Evolutionary conservation across 2,888 invertebrate species (phyloP).

Genomic region (Chydorus sphaericus): DNA sequence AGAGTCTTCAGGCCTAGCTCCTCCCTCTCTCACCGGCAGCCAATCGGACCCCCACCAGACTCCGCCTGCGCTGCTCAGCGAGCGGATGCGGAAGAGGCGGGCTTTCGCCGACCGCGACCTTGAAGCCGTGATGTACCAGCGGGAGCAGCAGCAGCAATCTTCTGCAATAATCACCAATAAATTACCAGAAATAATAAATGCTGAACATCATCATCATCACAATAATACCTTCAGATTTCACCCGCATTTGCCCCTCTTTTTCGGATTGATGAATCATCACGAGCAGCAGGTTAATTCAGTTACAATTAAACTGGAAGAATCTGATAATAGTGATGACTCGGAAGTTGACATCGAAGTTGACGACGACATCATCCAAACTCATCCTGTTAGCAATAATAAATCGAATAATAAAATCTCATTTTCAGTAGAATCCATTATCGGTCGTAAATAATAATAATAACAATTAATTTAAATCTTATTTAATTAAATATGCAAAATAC

Average conservation of each 20-base stretch:
- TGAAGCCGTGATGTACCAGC: conserved; percentile 28
- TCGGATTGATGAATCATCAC: no score
- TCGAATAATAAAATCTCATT: conserved; percentile 36
- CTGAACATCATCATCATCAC: conserved; percentile 18
- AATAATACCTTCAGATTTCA: no score
- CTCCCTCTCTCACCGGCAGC: no score
- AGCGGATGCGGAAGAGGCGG: conserved; percentile 40
- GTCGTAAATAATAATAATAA: no score
- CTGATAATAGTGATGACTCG: background rate
- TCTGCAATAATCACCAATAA: background rate
- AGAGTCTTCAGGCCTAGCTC: background rate
- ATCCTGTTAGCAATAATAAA: background rate
- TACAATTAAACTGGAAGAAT: conserved; percentile 6
- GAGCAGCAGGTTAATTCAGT: conserved; percentile 16
- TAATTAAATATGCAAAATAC: no score
- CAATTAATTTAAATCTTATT: no score
- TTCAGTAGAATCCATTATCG: conserved; percentile 55
- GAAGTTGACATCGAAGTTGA: background rate
- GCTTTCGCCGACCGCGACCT: conserved; percentile 33
- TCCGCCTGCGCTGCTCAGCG: conserved; percentile 31
- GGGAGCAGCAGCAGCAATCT: conserved; percentile 23
- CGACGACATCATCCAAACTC: background rate
- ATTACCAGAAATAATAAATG: no score
- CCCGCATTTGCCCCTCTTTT: conserved; percentile 19
- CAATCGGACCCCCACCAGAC: no score